These are phyloP conservation scores for Platygyra sinensis DNA, from an alignment of 64 coral and sea anemone genomes.

Conservation along the genomic window DNA sequence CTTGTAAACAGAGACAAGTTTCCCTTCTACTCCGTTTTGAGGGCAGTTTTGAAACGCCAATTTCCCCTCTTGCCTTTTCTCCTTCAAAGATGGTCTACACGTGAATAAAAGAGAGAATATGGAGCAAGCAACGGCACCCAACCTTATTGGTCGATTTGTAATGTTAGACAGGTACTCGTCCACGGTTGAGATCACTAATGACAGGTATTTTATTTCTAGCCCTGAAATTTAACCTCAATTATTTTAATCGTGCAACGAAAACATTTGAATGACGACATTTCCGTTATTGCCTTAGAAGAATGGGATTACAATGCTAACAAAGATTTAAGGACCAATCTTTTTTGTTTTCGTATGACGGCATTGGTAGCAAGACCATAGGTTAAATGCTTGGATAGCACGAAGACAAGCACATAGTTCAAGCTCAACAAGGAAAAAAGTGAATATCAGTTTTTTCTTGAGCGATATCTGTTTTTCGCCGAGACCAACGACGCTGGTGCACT, in stretches of 20 bases:
- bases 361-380: no score
- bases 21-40: not conserved
- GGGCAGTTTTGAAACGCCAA: not conserved
- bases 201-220: not conserved
- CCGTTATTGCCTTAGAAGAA: not conserved
- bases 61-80: not conserved
- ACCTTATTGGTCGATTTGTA: not conserved
- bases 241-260: not conserved
- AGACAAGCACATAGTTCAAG: no score
- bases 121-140: not conserved
- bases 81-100: not conserved
- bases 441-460: no score
- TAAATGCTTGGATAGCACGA: no score
- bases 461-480: no score
- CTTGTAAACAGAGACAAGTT: not conserved
- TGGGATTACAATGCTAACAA: not conserved
- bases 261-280: not conserved
- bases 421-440: no score
- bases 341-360: no score
- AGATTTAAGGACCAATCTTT: no score
- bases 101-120: not conserved
- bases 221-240: not conserved
- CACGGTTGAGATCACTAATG: conserved; percentile 13
- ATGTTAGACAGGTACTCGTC: not conserved
- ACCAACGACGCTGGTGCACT: no score